phyloP scores from a whole-genome alignment of 2,797 vertebrate genomes.

The Lycodopsis pacificus region DNA sequence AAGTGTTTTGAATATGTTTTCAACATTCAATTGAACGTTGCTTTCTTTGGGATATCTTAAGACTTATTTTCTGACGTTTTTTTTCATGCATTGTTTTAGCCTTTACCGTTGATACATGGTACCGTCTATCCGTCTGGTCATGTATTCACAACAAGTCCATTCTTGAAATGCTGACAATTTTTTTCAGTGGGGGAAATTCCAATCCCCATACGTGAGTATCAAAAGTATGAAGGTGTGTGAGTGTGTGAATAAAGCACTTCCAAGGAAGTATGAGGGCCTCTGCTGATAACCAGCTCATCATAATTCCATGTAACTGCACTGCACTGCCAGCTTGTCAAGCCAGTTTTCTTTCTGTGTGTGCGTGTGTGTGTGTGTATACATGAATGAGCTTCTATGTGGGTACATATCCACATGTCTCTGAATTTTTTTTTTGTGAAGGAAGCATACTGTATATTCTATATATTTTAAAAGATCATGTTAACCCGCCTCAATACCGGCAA shows the following conservation, averaged over 20 bases:
- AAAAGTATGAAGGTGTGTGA: background rate
- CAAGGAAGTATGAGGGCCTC: background rate
- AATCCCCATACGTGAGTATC: background rate
- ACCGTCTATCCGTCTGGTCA: background rate
- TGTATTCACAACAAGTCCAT: background rate
- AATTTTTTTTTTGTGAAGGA: background rate
- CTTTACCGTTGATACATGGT: background rate
- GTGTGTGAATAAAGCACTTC: background rate
- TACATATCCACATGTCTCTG: background rate
- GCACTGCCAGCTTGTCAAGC: background rate
- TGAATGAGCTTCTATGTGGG: background rate
- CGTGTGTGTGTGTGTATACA: no score
- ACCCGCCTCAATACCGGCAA: background rate
- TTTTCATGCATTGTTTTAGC: background rate
- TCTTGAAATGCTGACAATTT: background rate
- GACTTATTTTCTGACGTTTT: background rate
- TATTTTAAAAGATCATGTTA: background rate
- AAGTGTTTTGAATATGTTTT: background rate
- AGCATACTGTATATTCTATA: background rate
- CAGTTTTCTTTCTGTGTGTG: constrained; percentile 3
- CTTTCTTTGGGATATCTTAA: background rate
- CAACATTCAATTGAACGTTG: no score
- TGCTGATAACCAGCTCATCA: background rate
- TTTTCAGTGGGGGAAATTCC: background rate
- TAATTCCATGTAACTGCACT: background rate